Base-by-base conservation (phyloP, 2,113 vertebrate species). In the Otocyon megalotis region DNA sequence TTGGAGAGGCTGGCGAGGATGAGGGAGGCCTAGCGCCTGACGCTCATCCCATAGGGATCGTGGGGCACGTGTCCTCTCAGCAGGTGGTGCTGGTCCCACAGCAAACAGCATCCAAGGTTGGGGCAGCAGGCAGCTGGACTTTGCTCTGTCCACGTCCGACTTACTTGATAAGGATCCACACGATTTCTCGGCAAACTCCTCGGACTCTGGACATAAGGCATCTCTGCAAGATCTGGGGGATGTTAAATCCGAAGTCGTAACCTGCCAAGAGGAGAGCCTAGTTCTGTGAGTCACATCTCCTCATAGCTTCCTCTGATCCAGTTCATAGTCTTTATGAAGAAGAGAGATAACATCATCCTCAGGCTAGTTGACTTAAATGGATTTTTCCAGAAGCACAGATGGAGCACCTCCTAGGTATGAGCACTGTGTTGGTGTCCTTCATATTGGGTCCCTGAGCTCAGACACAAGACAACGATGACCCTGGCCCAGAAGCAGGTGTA, bases 161-260 rank as follows among this genome's bases (percentile, higher is more conserved):
- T 6, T 5, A 2, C 28, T 53, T 15, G 0, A 14, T 9, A 0
- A 0, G 3, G 82, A 76, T 13, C 77, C 26, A 72, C 3, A 1
- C 19, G 24, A 7, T 6, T 35, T 17, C 67, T 83, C 30, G 12
- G 43, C 11, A 0, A 28, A 30, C 20, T 15, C 20, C 19, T 50
- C 82, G 43, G 17, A 24, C 58, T 0, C 35, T 17, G 1, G 17
- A 24, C 50, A 0, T 32, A 26, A 50, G 63, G 65, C 37, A 3
- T 32, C 82, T 58, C 3, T 17, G 53, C n/a, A 37, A n/a, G 37
- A 14, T 37, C 4, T 0, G 20, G 20, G 72, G n/a, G 43, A 13
- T 2, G 19, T 53, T 9, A 26, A 26, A 37, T 28, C 26, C 26
- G 10, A 1, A 4, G 32, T 24, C 72, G 60, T 62, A 13, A 43